Evolutionary conservation across 1,140 invertebrate genomes (phyloP), one percentile per base, ranked within the genome.

Genomic region (Micrasema longulum): DNA sequence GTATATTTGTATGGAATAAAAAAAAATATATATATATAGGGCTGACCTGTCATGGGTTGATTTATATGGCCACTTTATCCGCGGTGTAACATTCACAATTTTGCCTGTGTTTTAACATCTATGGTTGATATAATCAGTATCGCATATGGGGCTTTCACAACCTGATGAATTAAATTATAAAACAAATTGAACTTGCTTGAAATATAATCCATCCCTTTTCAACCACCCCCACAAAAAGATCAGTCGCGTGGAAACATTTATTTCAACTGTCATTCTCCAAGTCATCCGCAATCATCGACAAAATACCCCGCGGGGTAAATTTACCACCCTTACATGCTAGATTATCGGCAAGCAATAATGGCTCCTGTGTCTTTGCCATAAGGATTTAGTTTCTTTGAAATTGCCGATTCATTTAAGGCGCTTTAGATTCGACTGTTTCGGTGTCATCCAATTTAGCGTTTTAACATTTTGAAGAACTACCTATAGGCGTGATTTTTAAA

Each of bases 381-480:
- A 63, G 43, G 55, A 9, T 0, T 16, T 31, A 0, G 18, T 71
- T 74, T 50, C 31, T 31, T n/a, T 60, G 62, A 55, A 20, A n/a
- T 52, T 9, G 14, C n/a, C 1, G 12, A 36, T 20, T 7, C 10
- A 36, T 57, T 47, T 70, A 22, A 22, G 64, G 14, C 20, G 7
- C 60, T 70, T 50, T 50, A 38, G 12, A 5, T 0, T 53, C 31
- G 48, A 43, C n/a, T 52, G 1, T 12, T 9, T 38, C 18, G 57
- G 62, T 72, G 67, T 72, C 71, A 71, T 76, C 68, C 74, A 76
- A 76, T 76, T 76, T 73, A 48, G 36, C 50, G 35, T 71, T 76
- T 76, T 73, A 71, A 72, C 74, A 75, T 75, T 75, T 75, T 72
- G 74, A 76, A 73, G 71, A 73, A 71, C 26, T 71, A 73, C 68